A percentile compares a stretch with the other conserved stretches of the same genome.
Evolutionary conservation across 2,113 vertebrate genomes (phyloP).

Genomic region (Siphamia tubifer): DNA sequence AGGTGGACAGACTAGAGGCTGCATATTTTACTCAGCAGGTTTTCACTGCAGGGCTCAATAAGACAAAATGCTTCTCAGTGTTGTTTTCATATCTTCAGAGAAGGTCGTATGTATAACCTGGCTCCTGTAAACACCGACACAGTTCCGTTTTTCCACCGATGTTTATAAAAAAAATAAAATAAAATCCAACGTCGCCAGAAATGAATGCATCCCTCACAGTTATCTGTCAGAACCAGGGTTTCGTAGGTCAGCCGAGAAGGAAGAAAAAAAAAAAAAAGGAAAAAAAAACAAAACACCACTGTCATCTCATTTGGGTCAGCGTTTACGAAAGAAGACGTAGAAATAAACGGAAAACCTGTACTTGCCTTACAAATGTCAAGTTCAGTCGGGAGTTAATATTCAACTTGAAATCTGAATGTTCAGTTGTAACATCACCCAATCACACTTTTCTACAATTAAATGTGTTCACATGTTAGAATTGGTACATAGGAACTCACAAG

Average conservation of each 20-base stretch:
- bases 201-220: background rate
- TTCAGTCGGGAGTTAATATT: background rate
- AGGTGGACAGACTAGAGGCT: background rate
- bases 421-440: background rate
- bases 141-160: background rate
- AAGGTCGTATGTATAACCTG: no score
- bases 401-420: background rate
- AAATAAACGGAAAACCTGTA: background rate
- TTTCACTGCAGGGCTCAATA: background rate
- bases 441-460: no score
- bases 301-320: background rate
- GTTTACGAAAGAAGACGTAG: background rate
- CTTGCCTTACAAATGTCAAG: background rate
- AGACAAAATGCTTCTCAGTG: no score
- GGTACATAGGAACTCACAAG: background rate
- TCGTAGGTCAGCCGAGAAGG: background rate
- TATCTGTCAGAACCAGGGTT: background rate
- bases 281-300: background rate
- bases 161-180: no score
- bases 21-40: background rate
- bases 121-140: no score
- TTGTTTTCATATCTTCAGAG: no score
- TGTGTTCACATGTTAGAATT: no score
- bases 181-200: background rate
- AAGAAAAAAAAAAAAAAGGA: no score